Evolutionary conservation across 2,888 invertebrate species (phyloP), one percentile per base, ranked within the genome.

Genomic region (Cephus pygmeus): DNA sequence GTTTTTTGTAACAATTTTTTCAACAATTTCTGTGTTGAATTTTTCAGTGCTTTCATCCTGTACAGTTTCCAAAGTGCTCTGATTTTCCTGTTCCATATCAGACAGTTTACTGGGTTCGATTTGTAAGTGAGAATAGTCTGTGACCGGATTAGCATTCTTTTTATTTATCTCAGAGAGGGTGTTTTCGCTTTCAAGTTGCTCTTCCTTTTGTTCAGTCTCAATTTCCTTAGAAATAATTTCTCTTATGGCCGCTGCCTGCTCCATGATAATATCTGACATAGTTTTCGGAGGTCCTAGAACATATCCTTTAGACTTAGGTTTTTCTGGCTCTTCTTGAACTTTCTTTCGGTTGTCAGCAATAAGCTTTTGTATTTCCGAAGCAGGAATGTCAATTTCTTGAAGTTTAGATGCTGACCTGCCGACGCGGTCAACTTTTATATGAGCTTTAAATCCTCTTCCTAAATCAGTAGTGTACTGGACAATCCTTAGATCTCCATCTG

Each of bases 201-300:
- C 78, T 30, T 56, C 75, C 69, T 77, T 73, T 31, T 80, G 31
- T 40, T 77, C 80, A 12, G 76, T 73, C 34, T 76, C 75, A 12
- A 79, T 76, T 74, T 79, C 76, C 34, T 87, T 86, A 0, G 88
- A 85, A 33, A 91, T 83, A 78, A 91, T 90, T 85, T 89, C 86
- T 82, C 88, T 89, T 69, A 91, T 88, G 9, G 87, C 85, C 69
- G 91, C 90, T 12, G 91, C 89, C 85, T 90, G 90, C 79, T 88
- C 85, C 69, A 86, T 82, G n/a, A 89, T 86, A 69, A 91, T 78
- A 76, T 89, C 89, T n/a, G 87, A 83, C 34, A 88, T 84, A 30
- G 85, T 84, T 34, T 31, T 71, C 12, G 78, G 78, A 11, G 78
- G 78, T 1, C 78, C 78, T 0, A 78, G 23, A 34, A 73, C 69